Evolutionary conservation across 2,113 vertebrate species (phyloP).

Genomic region (Heliornis fulica): DNA sequence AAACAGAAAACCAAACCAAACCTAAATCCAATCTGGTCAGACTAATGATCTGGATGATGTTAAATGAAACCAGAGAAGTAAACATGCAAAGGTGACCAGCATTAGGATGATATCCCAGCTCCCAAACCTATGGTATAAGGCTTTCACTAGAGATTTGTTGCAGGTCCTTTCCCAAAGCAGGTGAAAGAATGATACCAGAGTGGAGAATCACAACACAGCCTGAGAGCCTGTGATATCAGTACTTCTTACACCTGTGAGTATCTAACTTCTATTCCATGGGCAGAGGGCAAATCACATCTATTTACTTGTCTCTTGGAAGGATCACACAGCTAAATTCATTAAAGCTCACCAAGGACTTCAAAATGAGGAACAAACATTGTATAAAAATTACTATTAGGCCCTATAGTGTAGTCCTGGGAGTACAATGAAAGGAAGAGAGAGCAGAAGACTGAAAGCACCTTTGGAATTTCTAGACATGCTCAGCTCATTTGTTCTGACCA

Average conservation of each 20-base stretch:
- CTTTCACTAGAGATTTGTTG: neutral
- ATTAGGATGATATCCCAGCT: neutral
- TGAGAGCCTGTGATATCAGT: neutral
- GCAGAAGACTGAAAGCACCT: neutral
- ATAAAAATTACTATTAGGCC: neutral
- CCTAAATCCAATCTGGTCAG: conserved; percentile 5
- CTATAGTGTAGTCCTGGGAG: neutral
- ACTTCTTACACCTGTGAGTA: neutral
- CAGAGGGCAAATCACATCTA: neutral
- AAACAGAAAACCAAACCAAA: conserved; percentile 48
- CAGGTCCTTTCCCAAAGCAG: neutral
- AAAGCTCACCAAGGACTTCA: neutral
- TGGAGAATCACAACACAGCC: neutral
- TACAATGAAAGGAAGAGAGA: neutral
- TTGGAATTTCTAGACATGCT: neutral
- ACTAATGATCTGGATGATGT: conserved; percentile 13
- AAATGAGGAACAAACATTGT: neutral
- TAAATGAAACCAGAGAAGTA: conserved; percentile 30
- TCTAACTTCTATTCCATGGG: neutral
- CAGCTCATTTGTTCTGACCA: neutral
- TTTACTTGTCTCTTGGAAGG: neutral
- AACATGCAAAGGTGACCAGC: neutral
- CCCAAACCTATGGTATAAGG: neutral
- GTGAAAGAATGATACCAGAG: neutral
- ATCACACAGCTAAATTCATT: neutral